Conservation (phyloP, 2,888 invertebrate species). For the Bombylius major region DNA sequence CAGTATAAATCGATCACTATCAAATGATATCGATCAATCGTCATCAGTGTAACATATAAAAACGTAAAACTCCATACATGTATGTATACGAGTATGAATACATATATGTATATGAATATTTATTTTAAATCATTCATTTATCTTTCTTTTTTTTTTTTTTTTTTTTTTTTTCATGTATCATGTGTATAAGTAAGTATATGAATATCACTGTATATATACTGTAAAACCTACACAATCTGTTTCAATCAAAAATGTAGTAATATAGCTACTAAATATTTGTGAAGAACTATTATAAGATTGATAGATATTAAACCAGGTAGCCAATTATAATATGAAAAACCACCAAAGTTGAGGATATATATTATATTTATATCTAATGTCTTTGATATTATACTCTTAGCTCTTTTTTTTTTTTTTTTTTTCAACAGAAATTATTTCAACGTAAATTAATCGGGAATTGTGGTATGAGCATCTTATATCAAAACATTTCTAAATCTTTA, state of each 20-base stretch:
- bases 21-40: neutral
- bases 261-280: neutral
- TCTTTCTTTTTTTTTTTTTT: too few relatives aligned
- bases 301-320: neutral
- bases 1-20: neutral
- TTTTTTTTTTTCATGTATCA: too few relatives aligned
- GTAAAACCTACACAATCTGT: too few relatives aligned
- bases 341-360: neutral
- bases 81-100: too few relatives aligned
- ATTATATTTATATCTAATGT: too few relatives aligned
- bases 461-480: neutral
- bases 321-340: conserved; percentile 3
- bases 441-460: conserved; percentile 9
- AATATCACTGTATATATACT: too few relatives aligned
- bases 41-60: neutral
- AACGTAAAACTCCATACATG: too few relatives aligned
- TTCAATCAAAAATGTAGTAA: too few relatives aligned
- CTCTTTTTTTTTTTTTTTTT: too few relatives aligned
- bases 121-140: too few relatives aligned
- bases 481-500: neutral
- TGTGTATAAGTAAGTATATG: too few relatives aligned
- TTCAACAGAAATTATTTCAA: conserved; percentile 5
- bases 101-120: too few relatives aligned
- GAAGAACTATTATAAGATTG: neutral
- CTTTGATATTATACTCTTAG: neutral